Evolutionary conservation across 1,140 invertebrate genomes (phyloP).

Genomic region (Monochamus saltuarius): DNA sequence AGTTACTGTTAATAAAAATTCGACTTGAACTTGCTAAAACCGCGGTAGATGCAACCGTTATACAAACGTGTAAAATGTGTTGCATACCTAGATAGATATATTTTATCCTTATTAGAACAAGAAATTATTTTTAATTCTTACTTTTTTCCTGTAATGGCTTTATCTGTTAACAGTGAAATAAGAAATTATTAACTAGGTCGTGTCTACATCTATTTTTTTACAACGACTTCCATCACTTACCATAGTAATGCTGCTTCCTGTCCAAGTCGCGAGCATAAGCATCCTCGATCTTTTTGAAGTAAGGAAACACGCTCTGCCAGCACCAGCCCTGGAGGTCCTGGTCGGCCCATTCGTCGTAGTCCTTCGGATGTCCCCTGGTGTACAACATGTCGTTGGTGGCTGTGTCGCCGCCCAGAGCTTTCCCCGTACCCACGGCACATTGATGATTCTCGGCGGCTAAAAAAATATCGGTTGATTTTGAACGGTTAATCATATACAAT

Average conservation of each 20-base stretch:
- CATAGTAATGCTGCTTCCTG: slow-evolving; percentile 59
- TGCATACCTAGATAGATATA: too few relatives aligned
- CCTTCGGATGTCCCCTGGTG: slow-evolving; percentile 71
- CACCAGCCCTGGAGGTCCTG: slow-evolving; percentile 78
- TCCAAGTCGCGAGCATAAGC: slow-evolving; percentile 58
- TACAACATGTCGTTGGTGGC: slow-evolving; percentile 88
- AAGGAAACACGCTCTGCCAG: slow-evolving; percentile 75
- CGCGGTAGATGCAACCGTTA: too few relatives aligned
- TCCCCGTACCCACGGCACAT: slow-evolving; percentile 63
- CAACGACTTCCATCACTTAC: slow-evolving; percentile 43
- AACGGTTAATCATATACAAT: too few relatives aligned
- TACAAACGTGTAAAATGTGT: too few relatives aligned
- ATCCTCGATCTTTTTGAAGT: slow-evolving; percentile 78
- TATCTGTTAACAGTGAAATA: slow-evolving; percentile 56
- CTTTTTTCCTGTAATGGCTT: slow-evolving; percentile 52
- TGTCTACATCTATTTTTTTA: too few relatives aligned
- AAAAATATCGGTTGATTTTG: too few relatives aligned
- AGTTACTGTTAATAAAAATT: too few relatives aligned
- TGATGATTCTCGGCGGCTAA: slow-evolving; percentile 6
- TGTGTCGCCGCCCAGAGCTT: slow-evolving; percentile 72
- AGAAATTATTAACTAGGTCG: too few relatives aligned
- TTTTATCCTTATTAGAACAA: too few relatives aligned
- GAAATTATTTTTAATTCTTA: too few relatives aligned
- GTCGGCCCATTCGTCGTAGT: slow-evolving; percentile 67
- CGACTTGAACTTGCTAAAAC: too few relatives aligned